Evolutionary conservation across 2,797 vertebrate species (phyloP), one percentile per base, ranked within the genome.

Genomic region (Trematomus bernacchii): DNA sequence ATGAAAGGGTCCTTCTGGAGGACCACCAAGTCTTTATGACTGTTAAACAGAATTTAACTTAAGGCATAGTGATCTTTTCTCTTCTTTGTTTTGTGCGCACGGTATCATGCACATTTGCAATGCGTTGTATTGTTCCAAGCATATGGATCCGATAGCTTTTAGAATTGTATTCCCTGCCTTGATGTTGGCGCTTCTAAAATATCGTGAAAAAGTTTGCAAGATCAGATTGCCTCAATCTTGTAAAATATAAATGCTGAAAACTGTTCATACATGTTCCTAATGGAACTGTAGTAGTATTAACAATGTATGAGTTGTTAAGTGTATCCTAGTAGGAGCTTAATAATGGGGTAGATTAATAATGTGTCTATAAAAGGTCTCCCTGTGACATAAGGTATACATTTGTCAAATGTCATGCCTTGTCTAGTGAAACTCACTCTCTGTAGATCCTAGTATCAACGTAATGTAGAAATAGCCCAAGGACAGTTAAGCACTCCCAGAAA

Each of bases 171-270:
- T 72, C 83, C 60, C 18, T 76, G 68, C 37, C 70, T 89, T 83
- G 75, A 80, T 57, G 10, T 42, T 82, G 70, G 58, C 6, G 55
- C 76, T 71, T 87, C 89, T 91, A 83, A 91, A 89, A 82, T 14
- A 1, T 60, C 15, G 46, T 53, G 21, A 43, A 55, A 75, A 64
- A 3, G 52, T 64, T 10, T 60, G 12, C 3, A 53, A 40, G 73
- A 59, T 65, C 14, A 18, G 14, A 8, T 59, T 58, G 7, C 6
- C 3, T 67, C 30, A 44, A 48, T 52, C 3, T 33, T 21, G 11
- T 57, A 30, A 67, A 61, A 15, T 46, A 6, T 13, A 53, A 21
- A 13, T n/a, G 33, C 13, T 44, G 3, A 37, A 50, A 42, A 62
- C 42, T 3, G 2, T 44, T 27, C 8, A 48, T 59, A 14, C 1